Percentiles rank a stretch among this genome's conserved stretches.
Evolutionary conservation across 2,113 vertebrate genomes (phyloP).

Genomic region (Aptenodytes forsteri): DNA sequence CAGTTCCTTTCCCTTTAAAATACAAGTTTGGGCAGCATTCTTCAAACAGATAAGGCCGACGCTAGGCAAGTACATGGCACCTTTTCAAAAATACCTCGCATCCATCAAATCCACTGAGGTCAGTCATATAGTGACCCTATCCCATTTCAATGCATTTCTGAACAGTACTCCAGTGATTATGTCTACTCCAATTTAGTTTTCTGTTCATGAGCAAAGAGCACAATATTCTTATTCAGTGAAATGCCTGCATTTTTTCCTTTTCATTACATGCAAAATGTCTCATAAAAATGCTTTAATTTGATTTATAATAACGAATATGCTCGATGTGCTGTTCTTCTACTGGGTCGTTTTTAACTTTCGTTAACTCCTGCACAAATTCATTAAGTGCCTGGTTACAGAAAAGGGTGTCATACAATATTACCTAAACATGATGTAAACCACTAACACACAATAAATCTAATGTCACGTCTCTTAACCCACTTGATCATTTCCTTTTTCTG

Average conservation of each 20-base stretch:
- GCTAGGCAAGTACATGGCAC: background rate
- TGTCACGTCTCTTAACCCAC: background rate
- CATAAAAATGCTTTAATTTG: background rate
- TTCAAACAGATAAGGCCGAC: background rate
- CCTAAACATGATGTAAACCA: background rate
- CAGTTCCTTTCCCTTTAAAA: background rate
- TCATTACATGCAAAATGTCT: background rate
- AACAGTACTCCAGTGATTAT: background rate
- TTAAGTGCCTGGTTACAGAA: background rate
- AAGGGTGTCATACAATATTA: background rate
- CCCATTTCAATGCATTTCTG: background rate
- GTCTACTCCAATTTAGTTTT: background rate
- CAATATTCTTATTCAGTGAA: conserved; percentile 1
- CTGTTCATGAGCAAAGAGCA: background rate
- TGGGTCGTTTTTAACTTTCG: background rate
- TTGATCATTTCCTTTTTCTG: background rate
- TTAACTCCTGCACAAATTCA: conserved; percentile 1
- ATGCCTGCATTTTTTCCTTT: background rate
- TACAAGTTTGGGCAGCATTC: background rate
- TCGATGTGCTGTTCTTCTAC: background rate
- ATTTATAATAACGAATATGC: background rate
- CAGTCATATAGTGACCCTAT: background rate
- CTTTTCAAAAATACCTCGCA: background rate
- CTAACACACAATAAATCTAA: conserved; percentile 10
- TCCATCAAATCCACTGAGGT: background rate